phyloP scores from a whole-genome alignment of 2,888 invertebrate species.

The Drosophila nigricruria region DNA sequence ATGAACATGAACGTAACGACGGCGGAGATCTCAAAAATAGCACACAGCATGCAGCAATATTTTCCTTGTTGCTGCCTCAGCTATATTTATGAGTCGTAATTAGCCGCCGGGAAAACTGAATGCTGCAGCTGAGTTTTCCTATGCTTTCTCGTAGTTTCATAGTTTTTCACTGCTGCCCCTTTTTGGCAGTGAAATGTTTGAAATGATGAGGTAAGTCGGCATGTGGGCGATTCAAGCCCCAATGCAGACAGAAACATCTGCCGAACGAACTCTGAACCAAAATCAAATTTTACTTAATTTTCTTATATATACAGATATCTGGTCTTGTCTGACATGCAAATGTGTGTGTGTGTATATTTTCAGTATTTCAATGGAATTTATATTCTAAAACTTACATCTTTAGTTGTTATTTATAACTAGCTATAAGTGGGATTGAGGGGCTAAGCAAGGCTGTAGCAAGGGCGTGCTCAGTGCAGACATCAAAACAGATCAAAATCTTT shows the following conservation, averaged over 20 bases:
- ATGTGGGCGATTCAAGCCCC: constrained; percentile 40
- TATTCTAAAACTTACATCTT: background rate
- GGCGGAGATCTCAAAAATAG: constrained; percentile 56
- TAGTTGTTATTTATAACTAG: background rate
- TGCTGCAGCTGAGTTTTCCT: constrained; percentile 53
- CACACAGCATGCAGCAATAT: constrained; percentile 39
- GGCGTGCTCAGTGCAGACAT: background rate
- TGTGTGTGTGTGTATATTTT: background rate
- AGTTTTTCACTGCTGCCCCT: constrained; percentile 21
- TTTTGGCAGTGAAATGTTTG: constrained; percentile 38
- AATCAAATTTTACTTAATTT: constrained; percentile 12
- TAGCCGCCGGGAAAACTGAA: constrained; percentile 40
- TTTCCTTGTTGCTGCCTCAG: constrained; percentile 27
- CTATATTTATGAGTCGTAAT: constrained; percentile 68
- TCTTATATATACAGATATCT: background rate
- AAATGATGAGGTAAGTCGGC: constrained; percentile 50
- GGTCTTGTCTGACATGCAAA: background rate
- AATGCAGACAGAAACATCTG: constrained; percentile 44
- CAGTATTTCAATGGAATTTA: background rate
- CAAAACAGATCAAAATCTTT: background rate
- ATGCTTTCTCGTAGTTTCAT: constrained; percentile 7
- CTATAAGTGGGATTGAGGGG: background rate
- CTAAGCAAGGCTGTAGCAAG: background rate
- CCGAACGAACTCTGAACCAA: constrained; percentile 12
- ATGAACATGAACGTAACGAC: constrained; percentile 9